These are phyloP conservation scores for Syrista parreyssii DNA, from an alignment of 2,888 invertebrate genomes.

Conservation along the genomic window DNA sequence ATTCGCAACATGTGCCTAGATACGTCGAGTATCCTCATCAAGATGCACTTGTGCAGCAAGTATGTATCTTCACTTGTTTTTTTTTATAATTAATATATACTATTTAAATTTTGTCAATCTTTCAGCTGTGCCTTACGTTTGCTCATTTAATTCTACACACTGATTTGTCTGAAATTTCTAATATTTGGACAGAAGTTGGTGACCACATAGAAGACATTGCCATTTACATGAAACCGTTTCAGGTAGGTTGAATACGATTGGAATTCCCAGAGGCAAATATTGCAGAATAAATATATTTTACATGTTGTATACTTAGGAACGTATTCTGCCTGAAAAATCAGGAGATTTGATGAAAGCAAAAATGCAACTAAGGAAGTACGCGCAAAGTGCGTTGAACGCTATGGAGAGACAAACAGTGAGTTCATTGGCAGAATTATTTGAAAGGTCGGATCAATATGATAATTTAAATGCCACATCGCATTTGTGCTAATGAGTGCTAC, in stretches of 20 bases:
- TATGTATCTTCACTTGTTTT: conserved; percentile 48
- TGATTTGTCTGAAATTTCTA: conserved; percentile 49
- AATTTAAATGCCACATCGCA: conserved; percentile 19
- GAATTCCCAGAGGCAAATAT: background rate
- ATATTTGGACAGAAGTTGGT: conserved; percentile 53
- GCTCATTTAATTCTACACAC: conserved; percentile 73
- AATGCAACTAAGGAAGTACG: conserved; percentile 45
- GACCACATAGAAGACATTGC: conserved; percentile 54
- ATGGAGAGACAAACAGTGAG: conserved; percentile 50
- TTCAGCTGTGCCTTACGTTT: conserved; percentile 79
- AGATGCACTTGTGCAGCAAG: conserved; percentile 87
- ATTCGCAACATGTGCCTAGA: conserved; percentile 82
- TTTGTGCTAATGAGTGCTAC: background rate
- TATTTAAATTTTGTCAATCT: background rate
- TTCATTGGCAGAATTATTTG: conserved; percentile 49
- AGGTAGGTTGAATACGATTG: conserved; percentile 36
- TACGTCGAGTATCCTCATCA: conserved; percentile 88
- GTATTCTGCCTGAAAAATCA: conserved; percentile 58
- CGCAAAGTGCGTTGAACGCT: conserved; percentile 39
- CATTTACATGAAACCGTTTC: conserved; percentile 55
- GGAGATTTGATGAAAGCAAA: conserved; percentile 55
- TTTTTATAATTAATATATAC: background rate
- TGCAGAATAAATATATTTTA: background rate
- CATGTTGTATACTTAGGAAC: conserved; percentile 46
- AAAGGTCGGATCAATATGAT: conserved; percentile 40